Percentiles rank a stretch among this genome's conserved stretches.
Evolutionary conservation across 1,140 invertebrate species (phyloP).

Genomic region (Drosophila sproati): DNA sequence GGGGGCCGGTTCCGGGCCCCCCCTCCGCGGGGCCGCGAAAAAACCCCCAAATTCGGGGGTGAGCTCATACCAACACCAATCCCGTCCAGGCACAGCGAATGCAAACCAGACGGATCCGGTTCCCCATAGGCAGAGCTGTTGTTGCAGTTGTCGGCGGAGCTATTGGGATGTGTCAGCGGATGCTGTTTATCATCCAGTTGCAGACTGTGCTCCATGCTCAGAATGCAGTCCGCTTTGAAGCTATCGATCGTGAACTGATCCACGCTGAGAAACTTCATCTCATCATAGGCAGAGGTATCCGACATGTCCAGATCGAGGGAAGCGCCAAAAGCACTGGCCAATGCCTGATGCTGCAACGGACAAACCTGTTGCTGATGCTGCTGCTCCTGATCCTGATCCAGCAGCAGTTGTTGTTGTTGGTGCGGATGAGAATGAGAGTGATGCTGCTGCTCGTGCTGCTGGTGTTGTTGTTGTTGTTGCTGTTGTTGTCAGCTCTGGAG

Average conservation of each 20-base stretch:
- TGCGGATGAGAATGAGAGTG: slow-evolving; percentile 21
- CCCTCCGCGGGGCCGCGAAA: no score
- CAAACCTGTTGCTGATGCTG: slow-evolving; percentile 39
- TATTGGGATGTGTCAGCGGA: slow-evolving; percentile 18
- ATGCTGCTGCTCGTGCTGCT: slow-evolving; percentile 11
- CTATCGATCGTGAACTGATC: slow-evolving; percentile 84
- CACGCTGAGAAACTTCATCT: slow-evolving; percentile 83
- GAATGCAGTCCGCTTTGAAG: slow-evolving; percentile 82
- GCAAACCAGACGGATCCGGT: slow-evolving; percentile 18
- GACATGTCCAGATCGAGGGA: slow-evolving; percentile 69
- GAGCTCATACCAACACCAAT: slow-evolving; percentile 37
- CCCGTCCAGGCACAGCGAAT: slow-evolving; percentile 62
- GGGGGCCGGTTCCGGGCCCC: no score
- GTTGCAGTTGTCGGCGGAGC: not conserved
- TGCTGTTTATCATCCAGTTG: slow-evolving; percentile 51
- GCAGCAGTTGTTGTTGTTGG: slow-evolving; percentile 31
- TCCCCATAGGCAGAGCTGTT: not conserved
- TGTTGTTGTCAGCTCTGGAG: slow-evolving; percentile 33
- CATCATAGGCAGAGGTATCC: slow-evolving; percentile 77
- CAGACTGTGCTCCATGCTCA: slow-evolving; percentile 76
- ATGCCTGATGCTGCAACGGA: slow-evolving; percentile 53
- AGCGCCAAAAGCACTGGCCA: slow-evolving; percentile 52
- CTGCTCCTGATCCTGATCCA: slow-evolving; percentile 24
- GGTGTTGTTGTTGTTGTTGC: not conserved
- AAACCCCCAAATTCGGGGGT: no score